Evolutionary conservation across 1,140 invertebrate species (phyloP).

Genomic region (Aethina tumida): DNA sequence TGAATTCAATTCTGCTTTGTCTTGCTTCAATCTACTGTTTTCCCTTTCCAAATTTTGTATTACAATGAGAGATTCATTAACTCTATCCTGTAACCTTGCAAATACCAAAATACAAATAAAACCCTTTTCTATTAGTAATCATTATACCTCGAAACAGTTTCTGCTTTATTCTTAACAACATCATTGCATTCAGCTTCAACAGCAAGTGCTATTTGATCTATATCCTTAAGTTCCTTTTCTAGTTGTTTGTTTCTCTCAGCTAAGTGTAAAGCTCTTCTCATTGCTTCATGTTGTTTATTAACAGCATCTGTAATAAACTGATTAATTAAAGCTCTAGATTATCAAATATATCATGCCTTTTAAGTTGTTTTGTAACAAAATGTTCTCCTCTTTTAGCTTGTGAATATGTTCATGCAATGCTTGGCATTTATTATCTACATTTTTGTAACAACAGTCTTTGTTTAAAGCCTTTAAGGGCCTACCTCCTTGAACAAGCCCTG

Average conservation of each 20-base stretch:
- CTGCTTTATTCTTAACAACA: constrained; percentile 33
- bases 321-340: neutral
- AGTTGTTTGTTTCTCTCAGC: constrained; percentile 55
- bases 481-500: constrained; percentile 51
- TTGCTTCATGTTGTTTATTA: constrained; percentile 62
- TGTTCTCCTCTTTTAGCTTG: constrained; percentile 43
- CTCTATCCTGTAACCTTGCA: constrained; percentile 37
- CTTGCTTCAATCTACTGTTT: constrained; percentile 36
- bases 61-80: constrained; percentile 38
- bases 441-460: constrained; percentile 46
- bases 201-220: constrained; percentile 54
- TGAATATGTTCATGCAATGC: constrained; percentile 40
- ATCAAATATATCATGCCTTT: constrained; percentile 34
- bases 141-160: constrained; percentile 28
- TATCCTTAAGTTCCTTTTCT: constrained; percentile 54
- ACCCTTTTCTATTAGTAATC: constrained; percentile 1
- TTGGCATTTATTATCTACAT: constrained; percentile 34
- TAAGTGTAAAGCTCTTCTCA: constrained; percentile 54
- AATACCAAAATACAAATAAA: constrained; percentile 1
- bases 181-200: constrained; percentile 55
- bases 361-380: constrained; percentile 46
- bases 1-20: constrained; percentile 38
- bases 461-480: constrained; percentile 43
- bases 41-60: constrained; percentile 42
- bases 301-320: constrained; percentile 39